phyloP scores from a whole-genome alignment of 2,113 vertebrate species.

The Odocoileus hemionus region DNA sequence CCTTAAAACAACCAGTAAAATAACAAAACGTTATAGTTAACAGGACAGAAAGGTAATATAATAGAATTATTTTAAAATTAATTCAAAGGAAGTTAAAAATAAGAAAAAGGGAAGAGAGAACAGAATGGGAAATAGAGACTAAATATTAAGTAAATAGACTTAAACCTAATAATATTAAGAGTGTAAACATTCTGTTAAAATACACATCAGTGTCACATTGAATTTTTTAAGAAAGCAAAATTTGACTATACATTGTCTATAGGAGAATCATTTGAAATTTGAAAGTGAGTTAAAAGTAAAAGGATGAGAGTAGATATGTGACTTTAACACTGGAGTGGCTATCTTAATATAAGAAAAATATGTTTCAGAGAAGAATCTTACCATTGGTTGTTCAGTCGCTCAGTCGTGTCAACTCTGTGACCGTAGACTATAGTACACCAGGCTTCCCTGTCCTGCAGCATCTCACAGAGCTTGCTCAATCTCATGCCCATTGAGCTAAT shows the following conservation, averaged over 20 bases:
- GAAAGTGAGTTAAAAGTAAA: not conserved
- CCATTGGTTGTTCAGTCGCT: fast-evolving
- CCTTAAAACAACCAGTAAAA: not conserved
- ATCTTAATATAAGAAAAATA: not conserved
- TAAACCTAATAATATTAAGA: not conserved
- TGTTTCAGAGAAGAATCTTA: not conserved
- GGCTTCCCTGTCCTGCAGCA: not conserved
- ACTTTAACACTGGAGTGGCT: not conserved
- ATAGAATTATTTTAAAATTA: not conserved
- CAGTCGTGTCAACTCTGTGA: not conserved
- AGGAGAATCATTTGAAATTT: not conserved
- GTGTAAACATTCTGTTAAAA: not conserved
- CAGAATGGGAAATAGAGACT: not conserved
- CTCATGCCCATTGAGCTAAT: not conserved
- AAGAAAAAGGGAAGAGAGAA: not conserved
- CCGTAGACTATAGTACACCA: not conserved
- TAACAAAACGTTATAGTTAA: not conserved
- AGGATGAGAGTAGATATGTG: not conserved
- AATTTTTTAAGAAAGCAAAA: not conserved
- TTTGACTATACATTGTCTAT: not conserved
- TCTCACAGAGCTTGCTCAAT: not conserved
- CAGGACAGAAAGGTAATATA: not conserved
- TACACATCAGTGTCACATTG: not conserved
- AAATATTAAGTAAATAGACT: not conserved
- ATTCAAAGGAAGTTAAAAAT: not conserved